phyloP scores from a whole-genome alignment of 2,113 vertebrate species.

The Terrapene triunguis region DNA sequence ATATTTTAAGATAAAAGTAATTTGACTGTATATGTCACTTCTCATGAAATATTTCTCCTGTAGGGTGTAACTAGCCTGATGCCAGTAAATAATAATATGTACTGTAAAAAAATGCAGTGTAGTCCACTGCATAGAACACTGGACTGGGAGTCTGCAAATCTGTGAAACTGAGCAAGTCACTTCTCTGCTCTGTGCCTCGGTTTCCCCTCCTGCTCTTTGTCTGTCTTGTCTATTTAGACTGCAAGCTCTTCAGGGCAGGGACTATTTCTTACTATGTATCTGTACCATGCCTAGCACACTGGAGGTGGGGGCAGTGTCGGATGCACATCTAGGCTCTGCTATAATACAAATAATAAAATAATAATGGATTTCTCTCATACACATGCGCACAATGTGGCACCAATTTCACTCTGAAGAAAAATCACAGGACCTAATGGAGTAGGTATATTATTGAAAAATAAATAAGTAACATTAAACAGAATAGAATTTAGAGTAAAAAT shows the following conservation, averaged over 20 bases:
- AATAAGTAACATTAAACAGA: conserved; percentile 18
- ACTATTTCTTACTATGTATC: background rate
- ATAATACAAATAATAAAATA: background rate
- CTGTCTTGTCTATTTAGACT: accelerated
- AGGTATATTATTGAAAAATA: conserved; percentile 14
- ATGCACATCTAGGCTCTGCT: background rate
- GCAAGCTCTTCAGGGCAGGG: background rate
- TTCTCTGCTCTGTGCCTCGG: accelerated
- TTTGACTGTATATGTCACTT: background rate
- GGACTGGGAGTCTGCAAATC: background rate
- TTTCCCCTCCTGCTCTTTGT: background rate
- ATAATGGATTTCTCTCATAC: background rate
- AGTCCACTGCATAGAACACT: background rate
- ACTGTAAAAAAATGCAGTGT: accelerated
- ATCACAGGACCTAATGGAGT: background rate
- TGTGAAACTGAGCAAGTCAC: background rate
- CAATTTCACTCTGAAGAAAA: background rate
- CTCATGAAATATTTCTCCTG: background rate
- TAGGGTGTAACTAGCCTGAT: background rate
- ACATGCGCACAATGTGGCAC: background rate
- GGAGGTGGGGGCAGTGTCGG: background rate
- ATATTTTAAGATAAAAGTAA: background rate
- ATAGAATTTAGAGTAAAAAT: conserved; percentile 10
- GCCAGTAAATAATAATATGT: background rate
- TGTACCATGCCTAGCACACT: background rate